A percentile compares a stretch with the other conserved stretches of the same genome.
Conservation (phyloP, 1,140 invertebrate genomes). For the Zeugodacus cucurbitae region DNA sequence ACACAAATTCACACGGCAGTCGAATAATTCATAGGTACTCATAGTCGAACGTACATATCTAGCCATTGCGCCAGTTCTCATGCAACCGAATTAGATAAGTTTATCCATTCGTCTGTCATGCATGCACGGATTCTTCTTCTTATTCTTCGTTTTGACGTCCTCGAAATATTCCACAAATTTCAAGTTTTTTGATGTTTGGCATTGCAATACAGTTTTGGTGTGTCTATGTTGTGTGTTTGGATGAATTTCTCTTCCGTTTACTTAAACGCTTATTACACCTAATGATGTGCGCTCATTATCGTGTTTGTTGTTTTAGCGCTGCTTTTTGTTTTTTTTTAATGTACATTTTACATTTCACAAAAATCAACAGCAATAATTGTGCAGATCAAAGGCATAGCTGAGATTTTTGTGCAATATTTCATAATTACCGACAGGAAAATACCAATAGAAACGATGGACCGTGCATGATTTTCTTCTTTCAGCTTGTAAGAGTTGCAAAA, state of each 20-base stretch:
- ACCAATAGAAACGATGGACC: too few relatives aligned
- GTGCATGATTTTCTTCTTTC: too few relatives aligned
- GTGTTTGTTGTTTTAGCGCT: background rate
- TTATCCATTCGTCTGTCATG: constrained; percentile 22
- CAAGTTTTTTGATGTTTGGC: constrained; percentile 20
- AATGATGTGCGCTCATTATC: constrained; percentile 27
- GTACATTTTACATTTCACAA: background rate
- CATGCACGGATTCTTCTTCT: background rate
- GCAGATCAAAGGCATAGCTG: background rate
- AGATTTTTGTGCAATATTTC: background rate
- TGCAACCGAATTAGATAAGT: background rate
- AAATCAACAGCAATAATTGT: constrained; percentile 14
- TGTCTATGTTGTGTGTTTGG: too few relatives aligned
- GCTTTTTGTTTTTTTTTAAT: background rate
- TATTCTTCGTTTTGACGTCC: background rate
- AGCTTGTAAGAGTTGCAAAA: too few relatives aligned
- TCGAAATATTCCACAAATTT: background rate
- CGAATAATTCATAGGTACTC: too few relatives aligned
- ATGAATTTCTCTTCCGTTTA: constrained; percentile 20
- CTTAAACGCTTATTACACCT: constrained; percentile 2
- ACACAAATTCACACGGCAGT: too few relatives aligned
- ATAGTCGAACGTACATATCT: too few relatives aligned
- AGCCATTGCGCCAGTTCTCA: background rate
- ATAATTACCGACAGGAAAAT: background rate
- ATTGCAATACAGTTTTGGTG: background rate